phyloP scores from a whole-genome alignment of 2,113 vertebrate species.

The Gobio gobio region DNA sequence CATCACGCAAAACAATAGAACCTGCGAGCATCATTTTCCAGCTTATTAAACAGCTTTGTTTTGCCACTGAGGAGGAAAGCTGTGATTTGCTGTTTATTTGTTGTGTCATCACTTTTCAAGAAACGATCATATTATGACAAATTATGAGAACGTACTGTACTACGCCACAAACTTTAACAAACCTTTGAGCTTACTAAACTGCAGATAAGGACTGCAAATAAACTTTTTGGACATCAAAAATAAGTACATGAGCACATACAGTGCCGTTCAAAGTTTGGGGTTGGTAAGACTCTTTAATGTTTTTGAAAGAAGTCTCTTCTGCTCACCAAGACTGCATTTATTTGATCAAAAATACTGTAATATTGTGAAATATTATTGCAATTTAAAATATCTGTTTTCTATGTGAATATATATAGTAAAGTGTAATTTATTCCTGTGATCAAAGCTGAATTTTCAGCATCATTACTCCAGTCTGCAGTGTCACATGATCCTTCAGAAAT shows the following conservation, averaged over 20 bases:
- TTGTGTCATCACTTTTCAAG: background rate
- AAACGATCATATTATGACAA: background rate
- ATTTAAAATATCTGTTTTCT: background rate
- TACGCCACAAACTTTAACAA: too few relatives aligned
- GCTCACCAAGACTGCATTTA: background rate
- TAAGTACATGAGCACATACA: background rate
- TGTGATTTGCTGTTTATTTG: background rate
- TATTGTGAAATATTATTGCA: background rate
- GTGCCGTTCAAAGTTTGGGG: background rate
- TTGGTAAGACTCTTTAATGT: background rate
- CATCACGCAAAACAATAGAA: conserved; percentile 14
- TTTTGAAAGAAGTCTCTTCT: background rate
- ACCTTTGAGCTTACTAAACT: too few relatives aligned
- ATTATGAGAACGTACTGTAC: background rate
- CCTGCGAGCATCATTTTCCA: background rate
- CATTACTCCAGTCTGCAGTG: background rate
- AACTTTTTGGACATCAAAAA: background rate
- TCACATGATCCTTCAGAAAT: background rate
- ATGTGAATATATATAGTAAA: too few relatives aligned
- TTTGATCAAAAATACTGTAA: background rate
- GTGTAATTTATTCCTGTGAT: background rate
- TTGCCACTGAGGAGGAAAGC: background rate
- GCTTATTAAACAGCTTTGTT: conserved; percentile 12
- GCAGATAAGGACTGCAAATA: too few relatives aligned
- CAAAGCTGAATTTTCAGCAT: background rate